Base-by-base conservation (phyloP, 1,140 invertebrate species). In the Ylistrum balloti region DNA sequence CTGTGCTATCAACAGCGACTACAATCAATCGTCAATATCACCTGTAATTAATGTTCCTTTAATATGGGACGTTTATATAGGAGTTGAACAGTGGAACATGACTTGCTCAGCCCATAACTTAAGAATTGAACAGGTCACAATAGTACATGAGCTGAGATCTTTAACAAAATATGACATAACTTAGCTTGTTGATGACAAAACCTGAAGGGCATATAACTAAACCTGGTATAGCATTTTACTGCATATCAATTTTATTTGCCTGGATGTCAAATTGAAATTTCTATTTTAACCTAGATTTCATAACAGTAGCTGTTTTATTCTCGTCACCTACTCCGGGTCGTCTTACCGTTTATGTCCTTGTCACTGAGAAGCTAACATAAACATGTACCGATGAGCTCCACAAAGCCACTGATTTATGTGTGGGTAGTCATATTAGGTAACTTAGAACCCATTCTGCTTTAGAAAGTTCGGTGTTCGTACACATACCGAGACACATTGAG, bases 271-370 rank as follows among this genome's bases (percentile, higher is more conserved):
- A 28, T 5, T 74, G 15, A 74, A 74, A 56, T 56, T 17, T 11
- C 13, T 38, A 38, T 13, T 38, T n/a, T 28, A 74, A n/a, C 56
- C 56, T 17, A 28, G 56, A 28, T n/a, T 28, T 17, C 22, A 74
- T n/a, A 74, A 74, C 56, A 74, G 56, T n/a, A 74, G 56, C n/a
- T n/a, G 28, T 74, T 74, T 74, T 74, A 74, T 28, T n/a, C 5
- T 45, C 1, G 17, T 17, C 56, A 74, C 1, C 56, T 74, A 74
- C 22, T 74, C 22, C 3, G 56, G 56, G 56, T 74, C n/a, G 56
- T 74, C 56, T 74, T 74, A 28, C 56, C 56, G 56, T 74, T 74
- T 74, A 74, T 74, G 56, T 74, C 56, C 56, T 74, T 74, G 56
- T 74, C 56, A 74, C 56, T 3, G 56, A 74, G 56, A 74, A 74